These are phyloP conservation scores for Amphipyra tragopoginis DNA, from an alignment of 2,888 invertebrate genomes.

Conservation along the genomic window DNA sequence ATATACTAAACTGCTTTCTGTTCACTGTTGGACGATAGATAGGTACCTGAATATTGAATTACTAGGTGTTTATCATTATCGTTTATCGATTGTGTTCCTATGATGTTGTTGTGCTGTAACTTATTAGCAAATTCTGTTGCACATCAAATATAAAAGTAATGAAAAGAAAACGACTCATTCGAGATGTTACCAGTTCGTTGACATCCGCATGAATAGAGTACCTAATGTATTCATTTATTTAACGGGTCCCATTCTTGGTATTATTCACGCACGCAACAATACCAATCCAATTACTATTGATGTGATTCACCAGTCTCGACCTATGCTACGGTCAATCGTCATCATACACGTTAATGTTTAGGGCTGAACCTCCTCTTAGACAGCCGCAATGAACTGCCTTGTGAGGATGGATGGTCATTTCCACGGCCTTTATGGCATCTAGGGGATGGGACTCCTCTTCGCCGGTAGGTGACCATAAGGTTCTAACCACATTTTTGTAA, in stretches of 20 bases:
- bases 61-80: conserved; percentile 29
- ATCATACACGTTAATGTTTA: not conserved
- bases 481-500: too few species aligned
- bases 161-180: conserved; percentile 5
- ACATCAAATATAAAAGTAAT: not conserved
- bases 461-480: too few species aligned
- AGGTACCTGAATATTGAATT: conserved; percentile 35
- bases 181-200: conserved; percentile 13
- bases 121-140: conserved; percentile 8
- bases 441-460: too few species aligned
- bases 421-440: not conserved
- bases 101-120: conserved; percentile 10
- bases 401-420: not conserved
- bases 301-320: conserved; percentile 5
- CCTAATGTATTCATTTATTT: not conserved
- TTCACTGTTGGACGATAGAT: not conserved
- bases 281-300: conserved; percentile 29
- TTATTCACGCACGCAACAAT: conserved; percentile 31
- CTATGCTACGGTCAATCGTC: conserved; percentile 7
- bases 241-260: conserved; percentile 12
- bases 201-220: conserved; percentile 4
- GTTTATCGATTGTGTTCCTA: conserved; percentile 32
- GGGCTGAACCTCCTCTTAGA: too few species aligned
- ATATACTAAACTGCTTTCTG: too few species aligned
- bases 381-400: too few species aligned